A percentile compares a stretch with the other conserved stretches of the same genome.
Conservation (phyloP, 2,113 vertebrate species). For the Canis aureus region DNA sequence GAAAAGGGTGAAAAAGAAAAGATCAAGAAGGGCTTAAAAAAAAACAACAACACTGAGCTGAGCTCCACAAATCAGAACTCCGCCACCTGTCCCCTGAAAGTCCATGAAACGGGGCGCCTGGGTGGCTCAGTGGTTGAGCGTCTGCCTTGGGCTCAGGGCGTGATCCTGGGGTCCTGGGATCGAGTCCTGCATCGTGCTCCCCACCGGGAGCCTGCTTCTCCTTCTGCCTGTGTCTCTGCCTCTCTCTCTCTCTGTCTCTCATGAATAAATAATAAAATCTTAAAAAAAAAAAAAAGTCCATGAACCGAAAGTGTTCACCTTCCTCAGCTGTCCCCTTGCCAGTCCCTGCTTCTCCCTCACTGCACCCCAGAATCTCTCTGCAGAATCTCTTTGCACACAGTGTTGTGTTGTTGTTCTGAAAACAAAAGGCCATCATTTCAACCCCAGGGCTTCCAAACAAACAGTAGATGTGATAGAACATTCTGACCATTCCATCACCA, state of each 20-base stretch:
- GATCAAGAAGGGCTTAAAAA: background rate
- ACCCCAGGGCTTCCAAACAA: conserved; percentile 13
- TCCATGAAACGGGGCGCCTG: too few relatives aligned
- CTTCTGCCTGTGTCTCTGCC: too few relatives aligned
- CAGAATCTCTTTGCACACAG: too few relatives aligned
- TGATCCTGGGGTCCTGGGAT: too few relatives aligned
- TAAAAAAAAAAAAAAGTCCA: background rate
- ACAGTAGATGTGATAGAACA: conserved; percentile 65
- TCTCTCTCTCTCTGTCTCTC: too few relatives aligned
- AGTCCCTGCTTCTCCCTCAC: background rate
- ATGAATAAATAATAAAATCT: too few relatives aligned
- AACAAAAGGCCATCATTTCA: conserved; percentile 36
- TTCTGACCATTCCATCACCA: conserved; percentile 69
- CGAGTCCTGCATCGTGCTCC: too few relatives aligned
- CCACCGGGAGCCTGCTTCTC: too few relatives aligned
- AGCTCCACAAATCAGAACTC: background rate
- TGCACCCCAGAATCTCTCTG: background rate
- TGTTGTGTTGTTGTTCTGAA: background rate
- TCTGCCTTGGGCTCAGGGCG: too few relatives aligned
- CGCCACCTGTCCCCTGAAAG: background rate
- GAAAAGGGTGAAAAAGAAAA: background rate
- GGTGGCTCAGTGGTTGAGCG: too few relatives aligned
- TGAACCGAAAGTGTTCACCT: background rate
- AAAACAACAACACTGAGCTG: background rate
- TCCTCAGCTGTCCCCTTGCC: fast-evolving